Evolutionary conservation across 2,797 vertebrate genomes (phyloP).

Genomic region (Notolepis coatsorum): DNA sequence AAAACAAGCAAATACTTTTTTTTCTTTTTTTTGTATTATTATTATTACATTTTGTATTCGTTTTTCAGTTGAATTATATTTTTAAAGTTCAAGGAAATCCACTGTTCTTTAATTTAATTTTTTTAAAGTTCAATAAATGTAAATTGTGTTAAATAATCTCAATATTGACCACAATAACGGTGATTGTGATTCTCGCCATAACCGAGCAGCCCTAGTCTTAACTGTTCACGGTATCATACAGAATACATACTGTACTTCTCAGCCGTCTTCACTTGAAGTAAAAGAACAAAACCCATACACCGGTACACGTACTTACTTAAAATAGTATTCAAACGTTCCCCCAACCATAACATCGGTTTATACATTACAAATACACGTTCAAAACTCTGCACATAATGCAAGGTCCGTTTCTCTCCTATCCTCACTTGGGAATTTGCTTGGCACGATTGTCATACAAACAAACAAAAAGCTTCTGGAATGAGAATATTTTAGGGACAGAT

Average conservation of each 20-base stretch:
- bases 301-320: conserved; percentile 53
- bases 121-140: too few relatives aligned
- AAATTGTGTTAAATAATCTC: too few relatives aligned
- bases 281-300: conserved; percentile 51
- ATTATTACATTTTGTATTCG: too few relatives aligned
- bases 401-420: conserved; percentile 27
- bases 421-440: conserved; percentile 65
- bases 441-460: conserved; percentile 76
- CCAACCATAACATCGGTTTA: conserved; percentile 62
- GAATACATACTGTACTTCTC: conserved; percentile 1
- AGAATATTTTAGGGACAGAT: conserved; percentile 3
- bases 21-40: too few relatives aligned
- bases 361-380: conserved; percentile 58
- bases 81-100: too few relatives aligned
- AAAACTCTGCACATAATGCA: conserved; percentile 55
- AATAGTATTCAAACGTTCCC: conserved; percentile 47
- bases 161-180: too few relatives aligned
- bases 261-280: conserved; percentile 44
- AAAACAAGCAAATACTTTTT: too few relatives aligned
- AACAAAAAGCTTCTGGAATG: conserved; percentile 45
- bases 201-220: too few relatives aligned
- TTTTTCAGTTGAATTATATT: too few relatives aligned
- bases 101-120: too few relatives aligned
- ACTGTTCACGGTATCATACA: conserved; percentile 36
- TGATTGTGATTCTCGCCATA: too few relatives aligned